These are phyloP conservation scores for Diarsia dahlii DNA, from an alignment of 2,888 invertebrate species.

Conservation along the genomic window DNA sequence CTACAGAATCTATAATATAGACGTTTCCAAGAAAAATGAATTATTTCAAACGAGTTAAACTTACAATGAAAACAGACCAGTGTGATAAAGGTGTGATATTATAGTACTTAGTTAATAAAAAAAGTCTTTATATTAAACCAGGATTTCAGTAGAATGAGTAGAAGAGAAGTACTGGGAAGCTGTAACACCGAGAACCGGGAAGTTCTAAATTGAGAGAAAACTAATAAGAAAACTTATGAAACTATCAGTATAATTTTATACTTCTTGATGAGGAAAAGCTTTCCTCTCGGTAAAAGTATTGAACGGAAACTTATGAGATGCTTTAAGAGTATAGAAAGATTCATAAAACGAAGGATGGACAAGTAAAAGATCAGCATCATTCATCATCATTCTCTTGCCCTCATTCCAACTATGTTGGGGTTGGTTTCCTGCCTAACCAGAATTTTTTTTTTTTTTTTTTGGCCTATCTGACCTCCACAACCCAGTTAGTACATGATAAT, in stretches of 20 bases:
- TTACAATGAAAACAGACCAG: not conserved
- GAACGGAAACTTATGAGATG: not conserved
- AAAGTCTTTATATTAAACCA: not conserved
- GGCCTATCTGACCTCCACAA: too few relatives aligned
- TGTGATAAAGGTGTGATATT: not conserved
- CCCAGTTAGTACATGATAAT: too few relatives aligned
- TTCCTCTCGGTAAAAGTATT: not conserved
- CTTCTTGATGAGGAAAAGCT: not conserved
- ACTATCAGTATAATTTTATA: slow-evolving; percentile 4
- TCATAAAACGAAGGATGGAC: not conserved
- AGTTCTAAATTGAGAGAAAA: slow-evolving; percentile 8
- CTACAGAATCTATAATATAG: not conserved
- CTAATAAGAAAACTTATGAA: slow-evolving; percentile 16
- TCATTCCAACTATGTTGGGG: too few relatives aligned
- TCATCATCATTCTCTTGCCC: too few relatives aligned
- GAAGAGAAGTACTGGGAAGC: not conserved
- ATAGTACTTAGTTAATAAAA: not conserved
- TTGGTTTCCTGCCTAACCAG: too few relatives aligned
- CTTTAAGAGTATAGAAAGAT: not conserved
- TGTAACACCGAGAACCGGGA: not conserved
- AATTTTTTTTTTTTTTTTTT: too few relatives aligned
- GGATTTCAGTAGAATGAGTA: not conserved
- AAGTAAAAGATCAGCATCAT: not conserved
- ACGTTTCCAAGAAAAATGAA: not conserved
- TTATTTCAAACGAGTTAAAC: not conserved